These are phyloP conservation scores for Agelaius tricolor DNA, from an alignment of 2,113 vertebrate genomes.

Conservation along the genomic window DNA sequence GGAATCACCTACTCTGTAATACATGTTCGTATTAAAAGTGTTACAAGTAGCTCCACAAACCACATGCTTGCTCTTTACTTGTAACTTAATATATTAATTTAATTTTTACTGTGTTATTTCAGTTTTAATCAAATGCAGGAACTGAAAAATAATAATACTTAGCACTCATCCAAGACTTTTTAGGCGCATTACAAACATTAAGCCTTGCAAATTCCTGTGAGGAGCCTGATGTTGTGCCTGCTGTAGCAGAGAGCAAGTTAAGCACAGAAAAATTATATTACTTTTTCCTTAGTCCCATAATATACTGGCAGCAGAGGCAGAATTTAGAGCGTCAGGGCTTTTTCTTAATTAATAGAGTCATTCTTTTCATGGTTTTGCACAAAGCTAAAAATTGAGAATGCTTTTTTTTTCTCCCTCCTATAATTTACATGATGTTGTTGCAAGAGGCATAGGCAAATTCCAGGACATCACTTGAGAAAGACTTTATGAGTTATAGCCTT, in stretches of 20 bases:
- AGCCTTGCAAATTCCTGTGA: constrained; percentile 21
- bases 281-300: not conserved
- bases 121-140: constrained; percentile 54
- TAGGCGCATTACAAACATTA: constrained; percentile 25
- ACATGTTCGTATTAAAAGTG: not conserved
- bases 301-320: not conserved
- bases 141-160: constrained; percentile 62
- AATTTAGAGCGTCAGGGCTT: not conserved
- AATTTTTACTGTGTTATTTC: constrained; percentile 51
- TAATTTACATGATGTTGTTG: not conserved
- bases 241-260: not conserved
- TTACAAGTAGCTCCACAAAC: constrained; percentile 39
- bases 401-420: not conserved
- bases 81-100: constrained; percentile 58
- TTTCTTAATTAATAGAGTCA: not conserved
- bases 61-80: constrained; percentile 29
- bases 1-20: constrained; percentile 26
- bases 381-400: not conserved
- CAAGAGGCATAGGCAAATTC: not conserved
- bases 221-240: not conserved
- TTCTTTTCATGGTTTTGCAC: not conserved
- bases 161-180: constrained; percentile 42
- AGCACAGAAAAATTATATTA: not conserved
- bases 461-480: constrained; percentile 19
- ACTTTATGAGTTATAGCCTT: constrained; percentile 49